These are phyloP conservation scores for Philonicus albiceps DNA, from an alignment of 2,888 invertebrate species.

Conservation along the genomic window DNA sequence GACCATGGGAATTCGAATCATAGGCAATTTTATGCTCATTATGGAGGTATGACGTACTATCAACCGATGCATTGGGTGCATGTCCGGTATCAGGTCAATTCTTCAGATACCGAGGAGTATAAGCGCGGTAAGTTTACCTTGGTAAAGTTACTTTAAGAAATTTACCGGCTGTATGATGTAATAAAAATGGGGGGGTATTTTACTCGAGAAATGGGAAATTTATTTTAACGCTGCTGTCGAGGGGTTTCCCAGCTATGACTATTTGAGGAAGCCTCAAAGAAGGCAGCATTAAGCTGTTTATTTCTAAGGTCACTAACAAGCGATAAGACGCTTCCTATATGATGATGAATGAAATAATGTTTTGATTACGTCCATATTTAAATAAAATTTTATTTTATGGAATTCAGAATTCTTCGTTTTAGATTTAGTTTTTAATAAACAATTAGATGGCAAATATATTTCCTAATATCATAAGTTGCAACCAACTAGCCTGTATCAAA, in stretches of 20 bases:
- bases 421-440: no score
- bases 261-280: not conserved
- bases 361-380: not conserved
- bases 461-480: no score
- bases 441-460: no score
- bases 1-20: not conserved
- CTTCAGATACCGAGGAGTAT: not conserved
- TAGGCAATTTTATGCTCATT: not conserved
- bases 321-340: not conserved
- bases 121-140: constrained; percentile 7
- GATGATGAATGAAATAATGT: not conserved
- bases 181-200: not conserved
- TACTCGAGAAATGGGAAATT: not conserved
- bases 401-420: no score
- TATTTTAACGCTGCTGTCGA: not conserved
- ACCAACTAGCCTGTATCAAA: not conserved
- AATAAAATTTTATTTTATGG: not conserved
- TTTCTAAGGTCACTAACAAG: not conserved
- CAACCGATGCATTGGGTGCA: constrained; percentile 29
- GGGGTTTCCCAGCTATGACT: not conserved
- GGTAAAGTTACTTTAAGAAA: not conserved
- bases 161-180: not conserved
- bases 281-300: not conserved
- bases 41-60: constrained; percentile 19
- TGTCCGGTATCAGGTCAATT: not conserved